Evolutionary conservation across 2,113 vertebrate species (phyloP), one percentile per base, ranked within the genome.

Genomic region (Parus major): DNA sequence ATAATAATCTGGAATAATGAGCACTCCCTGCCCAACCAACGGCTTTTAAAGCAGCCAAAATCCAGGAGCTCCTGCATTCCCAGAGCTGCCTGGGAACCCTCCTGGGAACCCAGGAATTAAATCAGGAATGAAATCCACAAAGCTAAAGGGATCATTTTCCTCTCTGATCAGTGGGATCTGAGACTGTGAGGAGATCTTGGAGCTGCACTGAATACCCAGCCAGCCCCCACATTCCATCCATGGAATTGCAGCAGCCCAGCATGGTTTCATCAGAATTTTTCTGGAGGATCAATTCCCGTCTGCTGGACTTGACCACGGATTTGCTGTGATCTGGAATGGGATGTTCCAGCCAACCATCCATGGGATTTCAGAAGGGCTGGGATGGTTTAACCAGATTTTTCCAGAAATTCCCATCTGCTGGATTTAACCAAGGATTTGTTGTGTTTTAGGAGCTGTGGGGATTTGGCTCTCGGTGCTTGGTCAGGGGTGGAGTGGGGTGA

Each of bases 381-480:
- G 13, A n/a, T 11, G 88, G 46, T n/a, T 42, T 29, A 23, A 27
- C 5, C 36, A 47, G 13, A 5, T 31, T 47, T 28, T n/a, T 25
- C 56, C 1, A 0, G 64, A 42, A 28, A 24, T 5, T 75, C 73
- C 76, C 65, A 27, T 21, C 83, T 79, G 50, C 76, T 79, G 75
- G 35, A 29, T 5, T 21, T 9, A 10, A 4, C 18, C 56, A 9
- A 5, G 18, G 17, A 7, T 28, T 64, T n/a, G 44, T 15, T 7
- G 22, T 2, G 8, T 2, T 70, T 66, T 19, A 9, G 10, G 6
- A 53, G n/a, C 75, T 1, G 0, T 7, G 49, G 64, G 44, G 66
- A 16, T 65, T 64, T 36, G 44, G 52, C 3, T 8, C 22, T 36
- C 0, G 0, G 20, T 47, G n/a, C 24, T 52, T 1, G 4, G 7